These are phyloP conservation scores for Operophtera brumata DNA, from an alignment of 2,888 invertebrate species.

Conservation along the genomic window DNA sequence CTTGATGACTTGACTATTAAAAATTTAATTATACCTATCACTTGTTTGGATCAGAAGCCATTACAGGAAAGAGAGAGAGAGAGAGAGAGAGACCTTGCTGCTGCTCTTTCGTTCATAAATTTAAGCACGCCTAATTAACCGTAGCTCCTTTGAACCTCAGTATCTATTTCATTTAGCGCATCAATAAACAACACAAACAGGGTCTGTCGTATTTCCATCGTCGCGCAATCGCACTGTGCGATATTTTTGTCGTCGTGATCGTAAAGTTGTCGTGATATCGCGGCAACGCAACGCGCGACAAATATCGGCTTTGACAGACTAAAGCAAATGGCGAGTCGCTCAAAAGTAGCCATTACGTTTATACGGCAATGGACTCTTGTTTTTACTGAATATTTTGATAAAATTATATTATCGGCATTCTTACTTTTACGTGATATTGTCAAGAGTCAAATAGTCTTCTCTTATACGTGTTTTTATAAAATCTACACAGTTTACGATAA, in stretches of 20 bases:
- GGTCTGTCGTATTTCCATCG: slow-evolving; percentile 62
- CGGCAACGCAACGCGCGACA: slow-evolving; percentile 39
- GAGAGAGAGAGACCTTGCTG: too few species aligned
- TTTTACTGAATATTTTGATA: too few species aligned
- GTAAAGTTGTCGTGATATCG: slow-evolving; percentile 62
- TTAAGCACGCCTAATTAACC: slow-evolving; percentile 6
- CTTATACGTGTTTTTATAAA: too few species aligned
- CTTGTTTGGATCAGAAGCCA: too few species aligned
- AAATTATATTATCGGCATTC: too few species aligned
- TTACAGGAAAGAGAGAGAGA: too few species aligned
- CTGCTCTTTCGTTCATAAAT: background rate
- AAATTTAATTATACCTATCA: too few species aligned
- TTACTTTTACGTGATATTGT: too few species aligned
- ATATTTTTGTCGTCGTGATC: slow-evolving; percentile 70
- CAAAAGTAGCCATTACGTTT: background rate
- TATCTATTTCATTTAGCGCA: slow-evolving; percentile 14
- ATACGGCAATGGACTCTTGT: background rate
- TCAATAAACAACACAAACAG: slow-evolving; percentile 31
- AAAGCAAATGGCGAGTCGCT: background rate
- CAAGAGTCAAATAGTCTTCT: too few species aligned
- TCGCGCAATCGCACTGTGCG: slow-evolving; percentile 51
- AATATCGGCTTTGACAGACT: slow-evolving; percentile 23
- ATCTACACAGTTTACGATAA: too few species aligned
- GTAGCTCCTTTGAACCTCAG: slow-evolving; percentile 9
- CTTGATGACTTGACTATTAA: too few species aligned